Evolutionary conservation across 2,888 invertebrate species (phyloP), one percentile per base, ranked within the genome.

Genomic region (Halocaridina rubra): DNA sequence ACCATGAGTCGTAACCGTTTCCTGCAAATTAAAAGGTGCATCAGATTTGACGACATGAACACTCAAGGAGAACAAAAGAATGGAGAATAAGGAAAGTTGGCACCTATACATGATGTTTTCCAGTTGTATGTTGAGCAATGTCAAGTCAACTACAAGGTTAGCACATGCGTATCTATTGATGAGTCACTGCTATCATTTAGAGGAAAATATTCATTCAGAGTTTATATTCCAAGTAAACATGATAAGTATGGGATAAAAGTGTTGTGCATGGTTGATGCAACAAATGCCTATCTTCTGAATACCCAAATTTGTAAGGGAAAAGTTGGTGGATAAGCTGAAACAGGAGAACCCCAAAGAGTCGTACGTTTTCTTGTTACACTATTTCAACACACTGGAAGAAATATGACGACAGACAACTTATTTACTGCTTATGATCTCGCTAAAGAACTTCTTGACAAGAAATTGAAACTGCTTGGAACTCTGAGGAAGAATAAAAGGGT

Each of bases 231-330:
- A 13, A n/a, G 13, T 13, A 71, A 71, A 71, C 1, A n/a, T 1
- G 32, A 71, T 3, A 71, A 30, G 71, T 71, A 71, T 71, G 71
- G 71, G 7, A 71, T 71, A 71, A 71, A 71, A 30, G 32, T 71
- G 29, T 30, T 16, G 71, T 7, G 30, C 10, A 30, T 71, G 71
- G 71, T 29, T 29, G 71, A 71, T 71, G 71, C 71, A 27, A 71
- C 29, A 30, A 71, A 27, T 27, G 4, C 4, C 10, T 30, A 71
- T 71, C 30, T 71, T 30, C 32, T 27, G 10, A 71, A 71, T 30
- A 19, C 32, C 16, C 30, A 71, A 29, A 71, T 71, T 13, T 71
- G 19, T 29, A 5, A 16, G 19, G 29, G 32, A 16, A 71, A 71
- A 71, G 71, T 8, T 71, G 19, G 19, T 59, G 61, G 22, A 59